These are phyloP conservation scores for Mastigias papua DNA, from an alignment of 30 jellyfish, hydroid and myxozoan species.

Conservation along the genomic window DNA sequence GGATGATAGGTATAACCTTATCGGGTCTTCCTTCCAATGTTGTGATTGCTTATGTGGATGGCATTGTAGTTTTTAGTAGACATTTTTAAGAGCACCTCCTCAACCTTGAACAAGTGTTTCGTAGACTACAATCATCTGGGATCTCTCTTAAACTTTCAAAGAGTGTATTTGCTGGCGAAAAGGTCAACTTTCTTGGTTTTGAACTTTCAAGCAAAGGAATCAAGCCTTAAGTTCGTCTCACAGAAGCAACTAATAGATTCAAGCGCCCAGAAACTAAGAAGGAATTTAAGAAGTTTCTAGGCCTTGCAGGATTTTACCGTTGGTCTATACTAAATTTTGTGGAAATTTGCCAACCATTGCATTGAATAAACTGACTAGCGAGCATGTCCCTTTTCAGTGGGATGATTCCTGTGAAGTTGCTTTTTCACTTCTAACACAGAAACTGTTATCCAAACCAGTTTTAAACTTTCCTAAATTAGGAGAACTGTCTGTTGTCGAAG, in stretches of 20 bases:
- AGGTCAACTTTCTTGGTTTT: constrained; percentile 59
- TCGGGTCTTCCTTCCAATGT: constrained; percentile 52
- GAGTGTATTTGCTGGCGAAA: constrained; percentile 50
- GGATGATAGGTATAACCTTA: constrained; percentile 57
- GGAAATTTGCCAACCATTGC: constrained; percentile 45
- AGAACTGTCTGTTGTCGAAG: constrained; percentile 45
- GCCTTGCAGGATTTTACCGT: constrained; percentile 57
- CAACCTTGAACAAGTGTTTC: constrained; percentile 53
- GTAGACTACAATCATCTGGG: constrained; percentile 24
- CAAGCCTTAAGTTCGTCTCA: constrained; percentile 58
- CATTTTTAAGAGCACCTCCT: constrained; percentile 60
- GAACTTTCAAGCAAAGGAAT: constrained; percentile 61
- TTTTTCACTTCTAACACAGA: constrained; percentile 24
- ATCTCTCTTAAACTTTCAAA: constrained; percentile 57
- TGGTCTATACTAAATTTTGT: constrained; percentile 44
- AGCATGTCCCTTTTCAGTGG: constrained; percentile 55
- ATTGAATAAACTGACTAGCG: constrained; percentile 55
- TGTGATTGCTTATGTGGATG: constrained; percentile 53
- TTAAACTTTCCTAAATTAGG: constrained; percentile 44
- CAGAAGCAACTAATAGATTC: constrained; percentile 35
- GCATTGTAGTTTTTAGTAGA: constrained; percentile 43
- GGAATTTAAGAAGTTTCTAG: constrained; percentile 26
- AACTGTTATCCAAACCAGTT: constrained; percentile 56
- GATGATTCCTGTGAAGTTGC: constrained; percentile 46
- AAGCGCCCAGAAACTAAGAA: constrained; percentile 48